A percentile compares a stretch with the other conserved stretches of the same genome.
These are phyloP conservation scores for Drosophila helvetica DNA, from an alignment of 2,888 invertebrate genomes.

Conservation along the genomic window DNA sequence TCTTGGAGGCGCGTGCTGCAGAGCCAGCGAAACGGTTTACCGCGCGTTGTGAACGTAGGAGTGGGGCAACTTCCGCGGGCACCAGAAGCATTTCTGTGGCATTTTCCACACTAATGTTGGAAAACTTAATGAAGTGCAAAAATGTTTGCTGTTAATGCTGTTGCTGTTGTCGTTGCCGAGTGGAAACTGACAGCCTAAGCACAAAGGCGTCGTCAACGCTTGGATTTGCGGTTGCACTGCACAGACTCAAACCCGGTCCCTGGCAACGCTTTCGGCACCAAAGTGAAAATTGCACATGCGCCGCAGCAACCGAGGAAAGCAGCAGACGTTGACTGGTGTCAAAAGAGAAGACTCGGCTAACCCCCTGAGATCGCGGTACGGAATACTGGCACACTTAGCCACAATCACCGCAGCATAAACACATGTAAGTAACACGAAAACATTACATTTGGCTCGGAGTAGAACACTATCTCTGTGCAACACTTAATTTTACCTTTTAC, in stretches of 20 bases:
- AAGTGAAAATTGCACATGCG: constrained; percentile 65
- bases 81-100: constrained; percentile 61
- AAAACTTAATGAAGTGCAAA: constrained; percentile 78
- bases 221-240: constrained; percentile 63
- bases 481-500: no score
- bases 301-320: constrained; percentile 35
- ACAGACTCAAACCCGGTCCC: constrained; percentile 38
- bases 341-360: no score
- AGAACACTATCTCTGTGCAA: not conserved
- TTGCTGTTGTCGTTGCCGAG: constrained; percentile 30
- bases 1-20: constrained; percentile 53
- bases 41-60: constrained; percentile 41
- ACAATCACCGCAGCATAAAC: constrained; percentile 17
- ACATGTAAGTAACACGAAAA: constrained; percentile 39
- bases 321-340: no score
- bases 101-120: constrained; percentile 65
- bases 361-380: constrained; percentile 24
- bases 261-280: constrained; percentile 46
- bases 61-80: constrained; percentile 16
- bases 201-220: constrained; percentile 46
- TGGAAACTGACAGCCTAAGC: constrained; percentile 49
- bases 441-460: constrained; percentile 25
- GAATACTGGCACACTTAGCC: constrained; percentile 48
- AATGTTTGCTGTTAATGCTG: constrained; percentile 54
- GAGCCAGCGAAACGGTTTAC: constrained; percentile 56